Evolutionary conservation across 2,888 invertebrate species (phyloP).

Genomic region (Tenthredo mesomela): DNA sequence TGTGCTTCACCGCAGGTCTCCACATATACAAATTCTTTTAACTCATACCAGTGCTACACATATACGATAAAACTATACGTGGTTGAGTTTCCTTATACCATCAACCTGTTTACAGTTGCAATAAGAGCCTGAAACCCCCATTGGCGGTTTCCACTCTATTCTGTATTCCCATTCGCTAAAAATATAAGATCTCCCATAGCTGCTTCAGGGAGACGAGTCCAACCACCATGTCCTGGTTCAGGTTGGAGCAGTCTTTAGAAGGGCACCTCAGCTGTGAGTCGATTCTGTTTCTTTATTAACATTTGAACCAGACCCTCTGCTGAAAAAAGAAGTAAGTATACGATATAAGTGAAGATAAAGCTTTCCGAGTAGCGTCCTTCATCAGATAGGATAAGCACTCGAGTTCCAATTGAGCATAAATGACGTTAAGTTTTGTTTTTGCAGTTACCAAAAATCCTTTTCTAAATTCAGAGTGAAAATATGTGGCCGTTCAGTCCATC

Average conservation of each 20-base stretch:
- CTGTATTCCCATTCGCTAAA: not conserved
- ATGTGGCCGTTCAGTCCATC: constrained; percentile 68
- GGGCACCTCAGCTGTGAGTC: not conserved
- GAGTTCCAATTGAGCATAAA: not conserved
- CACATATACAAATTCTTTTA: not conserved
- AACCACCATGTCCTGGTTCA: not conserved
- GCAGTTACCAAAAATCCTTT: too few relatives aligned
- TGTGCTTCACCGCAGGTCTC: not conserved
- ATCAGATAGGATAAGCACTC: not conserved
- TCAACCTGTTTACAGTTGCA: not conserved
- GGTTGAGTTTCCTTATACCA: not conserved
- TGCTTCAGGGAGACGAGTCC: not conserved
- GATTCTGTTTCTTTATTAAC: not conserved
- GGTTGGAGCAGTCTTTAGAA: not conserved
- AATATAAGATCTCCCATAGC: not conserved
- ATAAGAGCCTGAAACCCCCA: not conserved
- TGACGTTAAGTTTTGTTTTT: not conserved
- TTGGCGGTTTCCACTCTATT: constrained; percentile 24
- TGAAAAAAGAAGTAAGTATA: not conserved
- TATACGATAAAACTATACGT: not conserved
- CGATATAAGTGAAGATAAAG: too few relatives aligned
- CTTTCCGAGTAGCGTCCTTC: too few relatives aligned
- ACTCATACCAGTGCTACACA: not conserved
- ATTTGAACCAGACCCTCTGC: not conserved
- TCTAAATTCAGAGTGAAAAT: constrained; percentile 38